Evolutionary conservation across 1,140 invertebrate species (phyloP).

Genomic region (Drosophila jambulina): DNA sequence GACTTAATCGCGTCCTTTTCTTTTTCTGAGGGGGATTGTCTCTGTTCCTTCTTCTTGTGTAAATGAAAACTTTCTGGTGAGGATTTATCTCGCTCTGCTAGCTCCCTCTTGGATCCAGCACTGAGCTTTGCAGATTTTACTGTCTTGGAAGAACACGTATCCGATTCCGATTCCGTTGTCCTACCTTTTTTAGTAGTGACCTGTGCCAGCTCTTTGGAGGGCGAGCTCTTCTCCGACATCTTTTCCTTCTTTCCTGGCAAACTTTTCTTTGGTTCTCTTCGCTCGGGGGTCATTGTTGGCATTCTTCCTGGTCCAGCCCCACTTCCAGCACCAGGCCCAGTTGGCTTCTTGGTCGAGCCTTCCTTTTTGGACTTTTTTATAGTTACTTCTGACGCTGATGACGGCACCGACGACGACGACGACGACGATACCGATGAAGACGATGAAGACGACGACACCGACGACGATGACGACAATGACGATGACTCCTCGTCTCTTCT

Average conservation of each 20-base stretch:
- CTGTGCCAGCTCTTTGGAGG: background rate
- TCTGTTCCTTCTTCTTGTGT: background rate
- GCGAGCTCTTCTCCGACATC: background rate
- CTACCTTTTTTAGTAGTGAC: background rate
- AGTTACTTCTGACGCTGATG: background rate
- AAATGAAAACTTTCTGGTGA: background rate
- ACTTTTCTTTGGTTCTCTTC: background rate
- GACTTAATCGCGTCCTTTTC: conserved; percentile 1
- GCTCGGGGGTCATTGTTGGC: background rate
- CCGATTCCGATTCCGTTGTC: background rate
- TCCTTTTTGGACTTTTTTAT: background rate
- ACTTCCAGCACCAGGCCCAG: too few species aligned
- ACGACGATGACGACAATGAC: background rate
- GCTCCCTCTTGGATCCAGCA: background rate
- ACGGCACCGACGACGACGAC: background rate
- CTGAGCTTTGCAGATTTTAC: background rate
- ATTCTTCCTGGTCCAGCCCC: too few species aligned
- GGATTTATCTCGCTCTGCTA: background rate
- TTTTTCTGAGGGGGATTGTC: background rate
- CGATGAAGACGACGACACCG: too few species aligned
- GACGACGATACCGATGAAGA: too few species aligned
- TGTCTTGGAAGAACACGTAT: background rate
- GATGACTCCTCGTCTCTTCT: background rate
- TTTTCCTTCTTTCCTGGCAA: background rate
- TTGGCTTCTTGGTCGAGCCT: background rate